Base-by-base conservation (phyloP, 2,113 vertebrate genomes). In the Paracanthobrama guichenoti region DNA sequence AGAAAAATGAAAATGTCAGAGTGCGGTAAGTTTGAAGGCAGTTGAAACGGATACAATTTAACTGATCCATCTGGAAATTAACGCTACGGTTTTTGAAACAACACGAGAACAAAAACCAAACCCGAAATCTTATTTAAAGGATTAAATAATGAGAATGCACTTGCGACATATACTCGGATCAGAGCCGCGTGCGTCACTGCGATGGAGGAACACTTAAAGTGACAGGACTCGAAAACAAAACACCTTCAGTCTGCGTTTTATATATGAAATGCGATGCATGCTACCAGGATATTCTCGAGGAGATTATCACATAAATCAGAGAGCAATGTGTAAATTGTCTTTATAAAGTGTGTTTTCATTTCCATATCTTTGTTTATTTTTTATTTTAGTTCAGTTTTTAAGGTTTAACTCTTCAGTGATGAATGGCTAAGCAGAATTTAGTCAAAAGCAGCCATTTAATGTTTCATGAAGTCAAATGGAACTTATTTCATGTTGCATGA, bases 121-220 rank as follows among this genome's bases (percentile, higher is more conserved):
- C 7, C 31, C n/a, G 6, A 9, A 16, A 60, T 60, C 22, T 60
- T 10, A 11, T 20, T 9, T 64, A 82, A 48, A 55, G 35, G 10
- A 57, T 55, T 81, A 74, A 85, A 57, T 74, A 28, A 59, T 72
- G 44, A 48, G 73, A 84, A 80, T 71, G 81, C 72, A 77, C 67
- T 87, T 84, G 69, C 76, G 80, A 86, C 84, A 86, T 82, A 87
- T 85, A 87, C 79, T 76, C 60, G 59, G 42, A 82, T 74, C 81
- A 62, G 76, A 86, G 66, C 48, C 60, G 76, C 13, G 57, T 16
- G 83, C 85, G 82, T 85, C 86, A 89, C 89, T 85, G 83, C 39
- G 62, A 83, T 53, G 53, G 79, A 80, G 77, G 35, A 59, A 86
- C 74, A 89, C 87, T 89, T 90, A 88, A 90, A 92, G 89, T 77